phyloP scores from a whole-genome alignment of 2,113 vertebrate genomes.

The Scomber scombrus region DNA sequence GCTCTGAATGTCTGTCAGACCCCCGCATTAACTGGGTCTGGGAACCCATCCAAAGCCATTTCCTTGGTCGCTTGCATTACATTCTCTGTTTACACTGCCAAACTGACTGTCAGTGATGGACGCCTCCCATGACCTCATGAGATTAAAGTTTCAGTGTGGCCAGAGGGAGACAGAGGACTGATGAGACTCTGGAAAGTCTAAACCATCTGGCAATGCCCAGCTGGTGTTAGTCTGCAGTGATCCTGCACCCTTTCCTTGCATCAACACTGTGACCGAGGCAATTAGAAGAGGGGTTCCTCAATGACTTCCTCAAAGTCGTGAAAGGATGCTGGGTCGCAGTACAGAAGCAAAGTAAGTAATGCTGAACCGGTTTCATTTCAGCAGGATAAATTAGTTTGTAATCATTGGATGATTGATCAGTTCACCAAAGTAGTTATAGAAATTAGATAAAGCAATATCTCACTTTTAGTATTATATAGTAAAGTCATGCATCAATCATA shows the following conservation, averaged over 20 bases:
- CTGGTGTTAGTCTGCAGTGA: constrained; percentile 7
- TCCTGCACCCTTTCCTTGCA: constrained; percentile 10
- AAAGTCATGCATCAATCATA: no score
- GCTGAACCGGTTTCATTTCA: background rate
- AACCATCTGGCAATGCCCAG: constrained; percentile 23
- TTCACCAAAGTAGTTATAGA: background rate
- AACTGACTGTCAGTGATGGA: constrained; percentile 47
- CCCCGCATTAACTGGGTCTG: constrained; percentile 43
- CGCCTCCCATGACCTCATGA: constrained; percentile 51
- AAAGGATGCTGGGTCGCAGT: background rate
- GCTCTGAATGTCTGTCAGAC: constrained; percentile 15
- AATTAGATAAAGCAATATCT: constrained; percentile 1
- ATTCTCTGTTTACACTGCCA: constrained; percentile 40
- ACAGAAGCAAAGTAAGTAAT: background rate
- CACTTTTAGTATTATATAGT: background rate
- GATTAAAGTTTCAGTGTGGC: constrained; percentile 39
- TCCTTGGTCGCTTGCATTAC: constrained; percentile 36
- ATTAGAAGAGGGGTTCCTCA: background rate
- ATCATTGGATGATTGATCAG: background rate
- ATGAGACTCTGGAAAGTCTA: constrained; percentile 23
- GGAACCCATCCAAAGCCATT: constrained; percentile 59
- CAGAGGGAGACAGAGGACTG: constrained; percentile 15
- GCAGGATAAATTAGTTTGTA: background rate
- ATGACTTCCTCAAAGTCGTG: background rate
- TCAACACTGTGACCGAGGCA: constrained; percentile 1